Evolutionary conservation across 64 coral and sea anemone genomes (phyloP).

Genomic region (Trachythela sp.): DNA sequence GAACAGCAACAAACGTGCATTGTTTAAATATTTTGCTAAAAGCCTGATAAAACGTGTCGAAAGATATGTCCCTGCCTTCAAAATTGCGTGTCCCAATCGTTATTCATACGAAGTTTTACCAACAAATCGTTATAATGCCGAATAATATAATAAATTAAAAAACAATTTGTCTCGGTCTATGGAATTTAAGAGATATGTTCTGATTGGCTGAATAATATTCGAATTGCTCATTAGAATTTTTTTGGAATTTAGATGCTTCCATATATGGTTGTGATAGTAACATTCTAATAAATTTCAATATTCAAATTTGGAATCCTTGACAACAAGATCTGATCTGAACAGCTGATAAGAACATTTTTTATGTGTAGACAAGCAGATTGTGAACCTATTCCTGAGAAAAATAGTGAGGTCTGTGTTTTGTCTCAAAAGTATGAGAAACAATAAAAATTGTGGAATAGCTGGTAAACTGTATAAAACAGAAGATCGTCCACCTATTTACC

Average conservation of each 20-base stretch:
- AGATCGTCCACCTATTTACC: no score
- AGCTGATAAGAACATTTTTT: no score
- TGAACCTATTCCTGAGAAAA: no score
- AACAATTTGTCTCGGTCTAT: not conserved
- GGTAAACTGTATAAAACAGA: no score
- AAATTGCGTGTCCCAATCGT: not conserved
- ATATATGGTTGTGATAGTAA: not conserved
- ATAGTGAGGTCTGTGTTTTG: no score
- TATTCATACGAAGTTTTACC: not conserved
- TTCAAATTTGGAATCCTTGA: not conserved
- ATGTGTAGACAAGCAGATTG: no score
- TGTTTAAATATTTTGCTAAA: not conserved
- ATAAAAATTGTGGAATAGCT: no score
- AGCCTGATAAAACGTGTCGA: not conserved
- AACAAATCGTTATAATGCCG: not conserved
- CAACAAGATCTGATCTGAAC: not conserved
- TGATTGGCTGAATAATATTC: not conserved
- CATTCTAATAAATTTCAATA: not conserved
- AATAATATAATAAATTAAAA: not conserved
- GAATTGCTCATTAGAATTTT: constrained; percentile 19
- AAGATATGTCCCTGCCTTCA: not conserved
- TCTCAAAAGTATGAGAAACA: no score
- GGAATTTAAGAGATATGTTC: not conserved
- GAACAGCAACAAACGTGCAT: not conserved
- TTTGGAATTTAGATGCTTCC: not conserved